phyloP scores from a whole-genome alignment of 2,797 vertebrate species.

The Melanotaenia pygmaea region DNA sequence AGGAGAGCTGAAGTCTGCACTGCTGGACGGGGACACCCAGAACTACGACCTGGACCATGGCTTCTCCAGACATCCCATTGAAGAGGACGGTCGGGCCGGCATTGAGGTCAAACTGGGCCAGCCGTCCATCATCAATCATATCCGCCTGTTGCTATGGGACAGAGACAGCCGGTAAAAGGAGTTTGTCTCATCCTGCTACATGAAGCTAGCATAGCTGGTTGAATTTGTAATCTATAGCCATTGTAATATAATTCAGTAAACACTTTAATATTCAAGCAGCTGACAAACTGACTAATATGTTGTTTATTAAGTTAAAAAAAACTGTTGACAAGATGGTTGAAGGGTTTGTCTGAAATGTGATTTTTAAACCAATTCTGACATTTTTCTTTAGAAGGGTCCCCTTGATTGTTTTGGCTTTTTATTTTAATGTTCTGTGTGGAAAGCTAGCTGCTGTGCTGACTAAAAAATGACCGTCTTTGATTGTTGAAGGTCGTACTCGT shows the following conservation, averaged over 20 bases:
- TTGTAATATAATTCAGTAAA: too few relatives aligned
- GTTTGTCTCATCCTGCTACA: background rate
- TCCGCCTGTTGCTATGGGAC: slow-evolving; percentile 95
- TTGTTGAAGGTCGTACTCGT: slow-evolving; percentile 91
- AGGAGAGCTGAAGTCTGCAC: slow-evolving; percentile 95
- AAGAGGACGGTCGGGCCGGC: slow-evolving; percentile 92
- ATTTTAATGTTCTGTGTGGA: background rate
- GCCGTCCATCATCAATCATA: slow-evolving; percentile 94
- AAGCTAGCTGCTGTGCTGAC: background rate
- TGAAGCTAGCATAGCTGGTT: background rate
- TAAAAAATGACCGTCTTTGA: background rate
- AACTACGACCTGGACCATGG: slow-evolving; percentile 99
- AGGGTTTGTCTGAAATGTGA: too few relatives aligned
- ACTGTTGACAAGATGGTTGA: too few relatives aligned
- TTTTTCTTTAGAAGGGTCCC: too few relatives aligned
- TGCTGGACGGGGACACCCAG: slow-evolving; percentile 97
- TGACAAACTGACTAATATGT: too few relatives aligned
- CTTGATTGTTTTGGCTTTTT: background rate
- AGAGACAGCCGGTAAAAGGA: slow-evolving; percentile 90
- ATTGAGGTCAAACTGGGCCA: slow-evolving; percentile 96
- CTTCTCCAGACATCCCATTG: slow-evolving; percentile 97
- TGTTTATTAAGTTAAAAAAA: too few relatives aligned
- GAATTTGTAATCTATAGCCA: too few relatives aligned
- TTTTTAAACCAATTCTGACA: too few relatives aligned
- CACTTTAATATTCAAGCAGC: too few relatives aligned